These are phyloP conservation scores for Aurelia sp. DNA, from an alignment of 30 jellyfish, hydroid and myxozoan species.

Conservation along the genomic window DNA sequence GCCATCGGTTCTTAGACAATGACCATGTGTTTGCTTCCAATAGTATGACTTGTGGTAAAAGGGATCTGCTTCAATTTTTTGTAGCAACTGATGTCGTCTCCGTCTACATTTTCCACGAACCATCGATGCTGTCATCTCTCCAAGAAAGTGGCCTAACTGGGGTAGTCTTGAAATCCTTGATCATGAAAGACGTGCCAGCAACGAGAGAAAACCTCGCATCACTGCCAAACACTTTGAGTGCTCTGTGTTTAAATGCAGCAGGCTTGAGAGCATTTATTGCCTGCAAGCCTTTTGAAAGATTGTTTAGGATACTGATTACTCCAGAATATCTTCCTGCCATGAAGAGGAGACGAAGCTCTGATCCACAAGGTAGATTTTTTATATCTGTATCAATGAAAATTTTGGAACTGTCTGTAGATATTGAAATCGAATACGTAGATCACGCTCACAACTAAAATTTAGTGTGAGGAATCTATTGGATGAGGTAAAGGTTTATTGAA, in stretches of 20 bases:
- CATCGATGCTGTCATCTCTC: conserved; percentile 91
- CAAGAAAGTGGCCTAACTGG: conserved; percentile 97
- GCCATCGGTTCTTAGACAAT: no score
- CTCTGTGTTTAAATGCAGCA: conserved; percentile 91
- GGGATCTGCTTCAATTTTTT: neutral
- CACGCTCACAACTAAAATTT: no score
- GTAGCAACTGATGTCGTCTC: conserved; percentile 98
- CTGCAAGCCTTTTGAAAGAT: conserved; percentile 92
- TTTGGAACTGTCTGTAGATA: no score
- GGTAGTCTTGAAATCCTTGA: conserved; percentile 88
- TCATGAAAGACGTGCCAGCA: conserved; percentile 96
- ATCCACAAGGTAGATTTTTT: conserved; percentile 78
- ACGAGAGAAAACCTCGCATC: conserved; percentile 97
- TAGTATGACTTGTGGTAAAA: no score
- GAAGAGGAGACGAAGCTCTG: conserved; percentile 97
- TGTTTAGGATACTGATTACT: conserved; percentile 83
- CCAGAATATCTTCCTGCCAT: conserved; percentile 98
- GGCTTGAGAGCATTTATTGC: conserved; percentile 92
- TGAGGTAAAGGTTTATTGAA: no score
- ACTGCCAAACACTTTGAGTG: conserved; percentile 97
- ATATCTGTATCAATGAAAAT: no score
- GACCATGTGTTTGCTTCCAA: no score
- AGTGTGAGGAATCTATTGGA: no score
- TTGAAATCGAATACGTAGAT: no score
- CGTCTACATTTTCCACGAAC: conserved; percentile 95